Evolutionary conservation across 2,113 vertebrate genomes (phyloP), one percentile per base, ranked within the genome.

Genomic region (Urocynchramus pylzowi): DNA sequence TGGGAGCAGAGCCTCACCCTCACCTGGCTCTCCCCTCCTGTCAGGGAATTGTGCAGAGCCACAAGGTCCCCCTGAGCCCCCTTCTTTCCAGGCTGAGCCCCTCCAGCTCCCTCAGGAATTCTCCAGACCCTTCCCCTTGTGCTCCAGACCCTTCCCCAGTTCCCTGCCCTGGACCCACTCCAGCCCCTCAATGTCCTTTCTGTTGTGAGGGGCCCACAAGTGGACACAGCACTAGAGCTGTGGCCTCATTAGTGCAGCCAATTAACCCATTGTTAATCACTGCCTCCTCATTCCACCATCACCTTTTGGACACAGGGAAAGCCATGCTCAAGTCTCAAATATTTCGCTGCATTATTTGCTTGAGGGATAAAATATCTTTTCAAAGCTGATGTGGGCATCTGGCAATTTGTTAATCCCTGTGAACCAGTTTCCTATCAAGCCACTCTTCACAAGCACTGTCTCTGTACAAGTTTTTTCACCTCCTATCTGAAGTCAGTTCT

Each of bases 11-110:
- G 44, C 22, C 35, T 0, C 0, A 33, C 30, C 5, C 15, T 7
- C n/a, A 0, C 16, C 35, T 0, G 0, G 44, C 77, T 74, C 33
- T 10, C 44, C 37, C 19, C 37, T 67, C 19, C 23, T 67, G 37
- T 20, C 68, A 74, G 59, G 59, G 68, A 30, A 19, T 17, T 89
- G 68, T 31, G 53, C 33, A 71, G 57, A 67, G 33, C 7, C 22
- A 74, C 0, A 33, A 24, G 37, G 60, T 16, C 5, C 23, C 2
- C 33, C 52, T 44, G 52, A 65, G 77, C 60, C 44, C 65, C 77
- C 68, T 44, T 24, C 6, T 6, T 44, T 59, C 31, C 77, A 74
- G 77, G 37, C 44, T 67, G 37, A 74, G 77, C 60, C 33, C 60
- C 49, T 17, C 31, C 69, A 89, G 37, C 53, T 67, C 77, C 60